phyloP scores from a whole-genome alignment of 1,140 invertebrate genomes.

The Drosophila jambulina region DNA sequence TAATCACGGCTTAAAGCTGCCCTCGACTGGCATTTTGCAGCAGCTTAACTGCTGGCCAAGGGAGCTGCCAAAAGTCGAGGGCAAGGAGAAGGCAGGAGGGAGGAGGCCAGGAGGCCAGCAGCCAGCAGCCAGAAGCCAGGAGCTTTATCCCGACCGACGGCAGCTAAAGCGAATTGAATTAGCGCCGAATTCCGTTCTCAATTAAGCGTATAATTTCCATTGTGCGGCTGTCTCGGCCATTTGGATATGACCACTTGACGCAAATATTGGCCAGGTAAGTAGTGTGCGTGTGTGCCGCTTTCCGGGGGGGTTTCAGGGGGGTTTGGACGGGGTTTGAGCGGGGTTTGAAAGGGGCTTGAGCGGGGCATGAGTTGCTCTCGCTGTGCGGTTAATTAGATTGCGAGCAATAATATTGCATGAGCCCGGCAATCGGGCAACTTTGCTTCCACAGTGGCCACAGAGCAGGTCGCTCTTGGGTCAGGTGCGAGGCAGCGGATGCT shows the following conservation, averaged over 20 bases:
- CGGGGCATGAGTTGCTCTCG: slow-evolving; percentile 15
- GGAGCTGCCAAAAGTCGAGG: slow-evolving; percentile 11
- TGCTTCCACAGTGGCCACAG: slow-evolving; percentile 2
- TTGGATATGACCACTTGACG: slow-evolving; percentile 38
- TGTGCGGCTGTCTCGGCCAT: slow-evolving; percentile 20
- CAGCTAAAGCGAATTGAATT: slow-evolving; percentile 66
- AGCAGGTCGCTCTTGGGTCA: background rate
- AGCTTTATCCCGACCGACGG: background rate
- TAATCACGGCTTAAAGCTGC: slow-evolving; percentile 8
- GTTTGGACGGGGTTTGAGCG: no score
- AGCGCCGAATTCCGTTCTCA: slow-evolving; percentile 73
- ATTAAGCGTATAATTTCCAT: slow-evolving; percentile 67
- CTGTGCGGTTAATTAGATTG: slow-evolving; percentile 77
- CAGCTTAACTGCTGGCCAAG: slow-evolving; percentile 6
- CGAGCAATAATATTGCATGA: slow-evolving; percentile 74
- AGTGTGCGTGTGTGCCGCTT: background rate
- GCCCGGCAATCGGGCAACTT: slow-evolving; percentile 34
- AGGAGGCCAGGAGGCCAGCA: background rate
- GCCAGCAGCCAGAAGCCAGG: background rate
- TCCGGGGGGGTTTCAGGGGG: no score
- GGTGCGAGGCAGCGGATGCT: background rate
- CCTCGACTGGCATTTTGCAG: slow-evolving; percentile 3
- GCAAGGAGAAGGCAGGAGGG: background rate
- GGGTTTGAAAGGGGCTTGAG: no score
- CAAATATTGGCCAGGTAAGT: slow-evolving; percentile 51